Base-by-base conservation (phyloP, 2,113 vertebrate species). In the Cygnus buccinator region DNA sequence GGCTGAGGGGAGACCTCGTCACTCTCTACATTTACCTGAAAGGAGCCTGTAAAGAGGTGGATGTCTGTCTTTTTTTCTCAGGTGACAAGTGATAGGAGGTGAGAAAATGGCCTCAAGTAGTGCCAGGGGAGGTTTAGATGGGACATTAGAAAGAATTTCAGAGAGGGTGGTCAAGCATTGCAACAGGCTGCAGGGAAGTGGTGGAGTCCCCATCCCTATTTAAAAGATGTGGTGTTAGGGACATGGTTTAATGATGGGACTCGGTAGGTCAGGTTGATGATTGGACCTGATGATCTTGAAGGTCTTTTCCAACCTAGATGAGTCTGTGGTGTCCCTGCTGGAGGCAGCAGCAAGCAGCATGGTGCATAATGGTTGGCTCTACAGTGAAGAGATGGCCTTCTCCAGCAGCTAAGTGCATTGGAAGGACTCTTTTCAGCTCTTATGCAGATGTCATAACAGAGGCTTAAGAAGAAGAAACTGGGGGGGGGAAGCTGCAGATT, bases 341-440 rank as follows among this genome's bases (percentile, higher is more conserved):
- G 21, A n/a, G 25, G 1, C 2, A 54, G 55, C 41, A 18, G 35
- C 21, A 20, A 41, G 33, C 6, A 37, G 37, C 0, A 1, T 10
- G 31, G 50, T 20, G 25, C 18, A 17, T 12, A 9, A 5, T 0
- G 6, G 21, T 29, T 12, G 33, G 9, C 55, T 52, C 15, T 20
- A 67, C 26, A 10, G 50, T 0, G 14, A 75, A 48, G 23, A 55
- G 28, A 10, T 29, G 58, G 48, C 33, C 61, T 20, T 14, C 18
- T 3, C 2, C 2, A 33, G 75, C 11, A 21, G 29, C 15, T 8
- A 16, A 13, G 26, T 52, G 35, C 20, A 13, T 39, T 41, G 16
- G 19, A 19, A 29, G 31, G 59, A n/a, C 59, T 52, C 48, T 39
- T 52, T 25, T 52, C 48, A 39, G n/a, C n/a, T 71, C 68, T 20